A percentile compares a stretch with the other conserved stretches of the same genome.
phyloP scores from a whole-genome alignment of 2,888 invertebrate genomes.

The Ectemnius lituratus region DNA sequence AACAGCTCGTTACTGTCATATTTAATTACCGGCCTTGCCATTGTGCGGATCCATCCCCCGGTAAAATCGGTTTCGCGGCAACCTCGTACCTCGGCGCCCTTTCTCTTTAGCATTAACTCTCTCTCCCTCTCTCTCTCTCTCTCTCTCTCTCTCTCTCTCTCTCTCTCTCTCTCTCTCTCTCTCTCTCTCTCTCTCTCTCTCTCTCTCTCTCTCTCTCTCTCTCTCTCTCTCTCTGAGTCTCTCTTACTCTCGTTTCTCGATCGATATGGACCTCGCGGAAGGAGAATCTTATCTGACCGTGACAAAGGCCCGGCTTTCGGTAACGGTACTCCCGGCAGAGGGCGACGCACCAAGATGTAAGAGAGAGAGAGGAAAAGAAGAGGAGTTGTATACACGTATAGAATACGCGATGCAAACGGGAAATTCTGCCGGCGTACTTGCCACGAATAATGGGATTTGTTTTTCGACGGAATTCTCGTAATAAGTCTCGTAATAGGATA shows the following conservation, averaged over 20 bases:
- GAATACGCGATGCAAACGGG: too few relatives aligned
- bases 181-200: not conserved
- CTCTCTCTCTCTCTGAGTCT: not conserved
- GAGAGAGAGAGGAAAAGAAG: too few relatives aligned
- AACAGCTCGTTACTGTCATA: slow-evolving; percentile 4
- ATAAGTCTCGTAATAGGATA: too few relatives aligned
- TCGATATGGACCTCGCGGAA: slow-evolving; percentile 20
- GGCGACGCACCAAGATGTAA: too few relatives aligned
- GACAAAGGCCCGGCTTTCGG: slow-evolving; percentile 6
- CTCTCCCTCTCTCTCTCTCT: not conserved
- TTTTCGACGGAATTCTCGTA: too few relatives aligned
- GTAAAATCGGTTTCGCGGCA: slow-evolving; percentile 1
- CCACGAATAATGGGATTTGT: too few relatives aligned
- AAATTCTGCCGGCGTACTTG: too few relatives aligned
- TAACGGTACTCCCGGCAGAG: too few relatives aligned
- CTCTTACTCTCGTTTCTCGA: slow-evolving; percentile 10
- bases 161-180: not conserved
- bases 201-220: not conserved
- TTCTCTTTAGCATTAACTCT: not conserved
- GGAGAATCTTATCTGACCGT: slow-evolving; percentile 17
- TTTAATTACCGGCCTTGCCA: not conserved
- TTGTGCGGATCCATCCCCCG: not conserved
- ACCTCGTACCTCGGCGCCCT: not conserved
- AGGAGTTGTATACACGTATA: too few relatives aligned
- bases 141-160: not conserved